A percentile compares a stretch with the other conserved stretches of the same genome.
Conservation (phyloP, 2,888 invertebrate genomes). For the Limnephilus auricula region DNA sequence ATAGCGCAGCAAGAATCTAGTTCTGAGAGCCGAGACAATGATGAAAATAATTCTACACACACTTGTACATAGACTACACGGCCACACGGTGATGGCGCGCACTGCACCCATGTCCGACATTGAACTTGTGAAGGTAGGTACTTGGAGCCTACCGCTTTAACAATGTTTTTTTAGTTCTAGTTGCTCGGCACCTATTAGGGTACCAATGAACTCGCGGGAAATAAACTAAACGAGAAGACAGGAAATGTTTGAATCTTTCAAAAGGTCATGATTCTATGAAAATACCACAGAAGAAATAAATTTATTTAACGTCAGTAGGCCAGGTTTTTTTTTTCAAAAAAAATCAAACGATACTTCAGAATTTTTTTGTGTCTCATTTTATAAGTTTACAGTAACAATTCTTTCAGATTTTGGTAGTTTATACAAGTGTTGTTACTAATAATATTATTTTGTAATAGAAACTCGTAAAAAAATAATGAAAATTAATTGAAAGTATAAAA, state of each 20-base stretch:
- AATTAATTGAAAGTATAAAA: too few species aligned
- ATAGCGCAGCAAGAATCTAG: slow-evolving; percentile 3
- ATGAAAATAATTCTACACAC: not conserved
- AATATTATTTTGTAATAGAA: too few species aligned
- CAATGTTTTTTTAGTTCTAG: not conserved
- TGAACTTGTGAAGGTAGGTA: not conserved
- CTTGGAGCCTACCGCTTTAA: not conserved
- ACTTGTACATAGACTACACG: not conserved
- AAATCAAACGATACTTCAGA: too few species aligned
- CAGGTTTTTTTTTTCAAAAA: too few species aligned
- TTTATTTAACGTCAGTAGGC: not conserved
- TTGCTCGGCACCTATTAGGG: not conserved
- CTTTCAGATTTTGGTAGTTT: too few species aligned
- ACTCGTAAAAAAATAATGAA: too few species aligned
- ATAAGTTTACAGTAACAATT: too few species aligned
- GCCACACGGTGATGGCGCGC: not conserved
- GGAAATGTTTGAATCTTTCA: not conserved
- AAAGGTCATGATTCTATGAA: not conserved
- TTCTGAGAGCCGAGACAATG: not conserved
- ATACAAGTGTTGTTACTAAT: too few species aligned
- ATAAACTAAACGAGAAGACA: not conserved
- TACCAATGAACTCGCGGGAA: not conserved
- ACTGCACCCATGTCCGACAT: not conserved
- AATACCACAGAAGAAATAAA: not conserved
- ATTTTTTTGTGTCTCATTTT: too few species aligned